A percentile compares a stretch with the other conserved stretches of the same genome.
phyloP scores from a whole-genome alignment of 2,797 vertebrate genomes.

The Argentina silus region DNA sequence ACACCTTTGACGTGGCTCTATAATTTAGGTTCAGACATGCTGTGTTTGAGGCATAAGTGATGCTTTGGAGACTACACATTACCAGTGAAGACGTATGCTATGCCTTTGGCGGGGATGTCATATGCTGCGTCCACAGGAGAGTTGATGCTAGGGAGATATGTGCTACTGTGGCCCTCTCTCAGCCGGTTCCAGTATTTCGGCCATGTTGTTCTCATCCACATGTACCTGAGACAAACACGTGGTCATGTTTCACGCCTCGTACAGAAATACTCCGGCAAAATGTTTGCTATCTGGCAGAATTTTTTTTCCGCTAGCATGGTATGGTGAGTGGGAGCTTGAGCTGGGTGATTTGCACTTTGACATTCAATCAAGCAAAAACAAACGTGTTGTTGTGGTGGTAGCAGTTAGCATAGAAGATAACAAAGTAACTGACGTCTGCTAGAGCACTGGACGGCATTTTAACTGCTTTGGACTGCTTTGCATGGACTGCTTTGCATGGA shows the following conservation, averaged over 20 bases:
- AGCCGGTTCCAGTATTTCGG: slow-evolving; percentile 58
- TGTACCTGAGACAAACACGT: slow-evolving; percentile 42
- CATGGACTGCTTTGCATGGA: too few relatives aligned
- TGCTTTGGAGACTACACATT: slow-evolving; percentile 57
- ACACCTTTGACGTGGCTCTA: slow-evolving; percentile 58
- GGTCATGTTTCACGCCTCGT: too few relatives aligned
- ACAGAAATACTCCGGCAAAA: too few relatives aligned
- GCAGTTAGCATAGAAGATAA: too few relatives aligned
- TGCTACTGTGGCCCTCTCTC: slow-evolving; percentile 52
- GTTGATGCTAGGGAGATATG: slow-evolving; percentile 57
- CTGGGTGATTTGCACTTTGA: too few relatives aligned
- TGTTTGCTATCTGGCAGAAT: too few relatives aligned
- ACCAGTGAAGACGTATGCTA: slow-evolving; percentile 72
- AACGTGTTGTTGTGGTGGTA: too few relatives aligned
- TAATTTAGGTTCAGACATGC: slow-evolving; percentile 55
- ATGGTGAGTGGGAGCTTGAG: not conserved
- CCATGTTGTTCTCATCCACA: slow-evolving; percentile 66
- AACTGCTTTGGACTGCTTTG: too few relatives aligned
- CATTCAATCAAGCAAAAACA: too few relatives aligned
- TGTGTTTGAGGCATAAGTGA: slow-evolving; percentile 49
- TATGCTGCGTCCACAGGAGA: slow-evolving; percentile 66
- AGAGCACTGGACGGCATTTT: too few relatives aligned
- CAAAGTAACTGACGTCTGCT: too few relatives aligned
- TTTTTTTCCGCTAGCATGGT: not conserved
- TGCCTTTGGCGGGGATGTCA: slow-evolving; percentile 65